These are phyloP conservation scores for Drosophila miranda DNA, from an alignment of 1,140 invertebrate species.

Conservation along the genomic window DNA sequence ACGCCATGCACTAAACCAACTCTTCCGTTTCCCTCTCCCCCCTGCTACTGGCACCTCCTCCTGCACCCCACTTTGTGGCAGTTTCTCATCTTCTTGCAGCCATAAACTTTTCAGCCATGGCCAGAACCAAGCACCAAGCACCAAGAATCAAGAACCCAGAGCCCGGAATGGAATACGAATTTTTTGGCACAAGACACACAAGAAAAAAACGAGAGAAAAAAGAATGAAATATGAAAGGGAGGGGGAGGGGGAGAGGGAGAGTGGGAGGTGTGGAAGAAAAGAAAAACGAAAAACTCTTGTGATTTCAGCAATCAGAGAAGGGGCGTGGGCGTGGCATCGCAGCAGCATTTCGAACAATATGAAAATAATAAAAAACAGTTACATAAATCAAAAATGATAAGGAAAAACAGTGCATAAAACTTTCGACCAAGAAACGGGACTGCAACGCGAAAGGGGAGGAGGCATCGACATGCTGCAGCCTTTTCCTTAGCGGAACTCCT, in stretches of 20 bases:
- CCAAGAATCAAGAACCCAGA: slow-evolving; percentile 4
- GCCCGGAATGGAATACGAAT: slow-evolving; percentile 62
- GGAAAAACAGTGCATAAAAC: slow-evolving; percentile 72
- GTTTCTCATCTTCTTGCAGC: slow-evolving; percentile 34
- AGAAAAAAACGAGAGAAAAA: not conserved
- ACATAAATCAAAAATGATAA: slow-evolving; percentile 81
- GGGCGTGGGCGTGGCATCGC: slow-evolving; percentile 19
- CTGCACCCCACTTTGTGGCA: not conserved
- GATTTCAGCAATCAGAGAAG: slow-evolving; percentile 68
- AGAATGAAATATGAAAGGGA: slow-evolving; percentile 4
- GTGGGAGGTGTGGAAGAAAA: slow-evolving; percentile 1
- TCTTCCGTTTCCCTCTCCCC: slow-evolving; percentile 5
- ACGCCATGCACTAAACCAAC: slow-evolving; percentile 44
- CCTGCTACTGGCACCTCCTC: not conserved
- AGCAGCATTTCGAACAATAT: slow-evolving; percentile 62
- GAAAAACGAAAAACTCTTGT: slow-evolving; percentile 66
- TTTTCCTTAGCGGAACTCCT: slow-evolving; percentile 1
- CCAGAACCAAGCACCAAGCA: slow-evolving; percentile 10
- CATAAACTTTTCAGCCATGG: slow-evolving; percentile 64
- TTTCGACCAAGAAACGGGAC: slow-evolving; percentile 53
- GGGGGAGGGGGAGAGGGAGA: not conserved
- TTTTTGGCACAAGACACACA: slow-evolving; percentile 70
- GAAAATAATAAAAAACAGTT: slow-evolving; percentile 81
- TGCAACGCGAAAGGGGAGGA: slow-evolving; percentile 13
- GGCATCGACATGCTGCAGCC: too few species aligned